Conservation (phyloP, 2,113 vertebrate genomes). For the Benitochromis conjunctus region DNA sequence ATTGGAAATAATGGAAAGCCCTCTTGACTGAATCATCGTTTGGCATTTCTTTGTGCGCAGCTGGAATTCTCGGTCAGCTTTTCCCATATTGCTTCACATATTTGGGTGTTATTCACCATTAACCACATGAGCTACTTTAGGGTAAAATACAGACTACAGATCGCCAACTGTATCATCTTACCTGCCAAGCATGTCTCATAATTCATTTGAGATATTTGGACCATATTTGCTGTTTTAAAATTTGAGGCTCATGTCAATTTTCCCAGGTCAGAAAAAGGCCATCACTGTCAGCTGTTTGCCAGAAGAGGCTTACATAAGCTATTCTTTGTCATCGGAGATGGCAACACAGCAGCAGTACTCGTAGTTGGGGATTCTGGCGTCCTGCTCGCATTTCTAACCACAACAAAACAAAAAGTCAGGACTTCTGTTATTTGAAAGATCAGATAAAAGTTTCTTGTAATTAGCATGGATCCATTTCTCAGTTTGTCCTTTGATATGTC, state of each 20-base stretch:
- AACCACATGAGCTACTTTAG: not conserved
- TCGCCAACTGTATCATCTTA: not conserved
- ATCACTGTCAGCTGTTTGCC: not conserved
- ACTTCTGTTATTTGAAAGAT: not conserved
- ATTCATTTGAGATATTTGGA: not conserved
- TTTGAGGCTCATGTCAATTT: not conserved
- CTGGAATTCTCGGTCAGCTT: not conserved
- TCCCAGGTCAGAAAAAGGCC: not conserved
- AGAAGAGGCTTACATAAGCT: not conserved
- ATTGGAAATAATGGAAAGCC: not conserved
- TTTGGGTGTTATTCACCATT: not conserved
- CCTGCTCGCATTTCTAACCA: not conserved
- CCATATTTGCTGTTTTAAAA: not conserved
- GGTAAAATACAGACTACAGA: not conserved
- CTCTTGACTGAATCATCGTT: not conserved
- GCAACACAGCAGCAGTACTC: not conserved
- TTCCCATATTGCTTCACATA: not conserved
- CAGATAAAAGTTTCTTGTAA: not conserved
- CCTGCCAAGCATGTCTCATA: not conserved
- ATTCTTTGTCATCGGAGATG: not conserved
- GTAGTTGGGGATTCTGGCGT: not conserved
- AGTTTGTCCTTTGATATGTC: not conserved
- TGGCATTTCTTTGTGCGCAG: not conserved
- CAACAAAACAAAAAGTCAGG: not conserved
- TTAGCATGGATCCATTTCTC: not conserved